These are phyloP conservation scores for Anhinga rufa DNA, from an alignment of 2,113 vertebrate genomes.

Conservation along the genomic window DNA sequence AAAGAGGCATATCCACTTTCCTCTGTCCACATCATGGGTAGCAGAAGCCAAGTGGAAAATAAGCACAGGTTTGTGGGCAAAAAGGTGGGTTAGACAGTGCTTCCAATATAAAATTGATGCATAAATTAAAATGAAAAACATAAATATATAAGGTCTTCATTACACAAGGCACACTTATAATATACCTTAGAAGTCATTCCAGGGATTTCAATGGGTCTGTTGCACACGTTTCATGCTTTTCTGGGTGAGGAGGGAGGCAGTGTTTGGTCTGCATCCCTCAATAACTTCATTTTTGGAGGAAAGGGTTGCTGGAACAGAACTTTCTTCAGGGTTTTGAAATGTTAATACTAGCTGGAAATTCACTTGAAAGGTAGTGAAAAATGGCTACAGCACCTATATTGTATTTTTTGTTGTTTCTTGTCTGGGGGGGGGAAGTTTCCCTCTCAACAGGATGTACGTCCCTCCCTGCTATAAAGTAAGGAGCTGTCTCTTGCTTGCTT, in stretches of 20 bases:
- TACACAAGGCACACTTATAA: neutral
- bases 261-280: neutral
- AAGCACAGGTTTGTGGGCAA: neutral
- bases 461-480: neutral
- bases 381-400: neutral
- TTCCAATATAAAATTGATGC: neutral
- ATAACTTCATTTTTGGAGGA: neutral
- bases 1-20: slow-evolving; percentile 52
- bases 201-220: neutral
- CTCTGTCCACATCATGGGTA: neutral
- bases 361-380: neutral
- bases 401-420: neutral
- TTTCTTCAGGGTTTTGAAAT: neutral
- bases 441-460: neutral
- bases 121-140: slow-evolving; percentile 8
- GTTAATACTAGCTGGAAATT: neutral
- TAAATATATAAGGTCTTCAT: neutral
- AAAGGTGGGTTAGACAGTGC: neutral
- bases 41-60: neutral
- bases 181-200: neutral
- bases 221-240: neutral
- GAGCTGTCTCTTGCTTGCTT: neutral
- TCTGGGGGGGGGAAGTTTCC: neutral
- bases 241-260: neutral
- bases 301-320: neutral